Conservation (phyloP, 2,113 vertebrate genomes). For the Campylorhamphus procurvoides region DNA sequence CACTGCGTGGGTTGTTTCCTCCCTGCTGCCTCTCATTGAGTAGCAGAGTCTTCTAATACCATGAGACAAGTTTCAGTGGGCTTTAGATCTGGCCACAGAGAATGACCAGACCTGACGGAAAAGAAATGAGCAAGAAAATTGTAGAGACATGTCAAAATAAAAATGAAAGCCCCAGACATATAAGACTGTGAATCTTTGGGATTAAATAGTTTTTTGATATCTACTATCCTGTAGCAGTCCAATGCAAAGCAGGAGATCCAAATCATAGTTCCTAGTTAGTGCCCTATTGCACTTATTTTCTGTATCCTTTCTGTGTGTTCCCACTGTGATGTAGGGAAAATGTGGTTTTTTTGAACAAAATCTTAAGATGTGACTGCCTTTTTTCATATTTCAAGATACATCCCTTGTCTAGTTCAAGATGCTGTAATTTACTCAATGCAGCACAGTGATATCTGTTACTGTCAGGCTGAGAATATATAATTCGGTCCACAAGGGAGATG, state of each 20-base stretch:
- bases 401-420: not conserved
- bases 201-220: not conserved
- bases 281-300: not conserved
- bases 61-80: not conserved
- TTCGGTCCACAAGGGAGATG: not conserved
- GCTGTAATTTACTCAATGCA: not conserved
- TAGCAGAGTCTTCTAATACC: not conserved
- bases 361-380: not conserved
- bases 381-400: not conserved
- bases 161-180: not conserved
- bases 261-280: not conserved
- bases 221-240: not conserved
- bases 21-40: accelerated
- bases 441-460: not conserved
- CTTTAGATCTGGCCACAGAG: not conserved
- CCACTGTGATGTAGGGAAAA: not conserved
- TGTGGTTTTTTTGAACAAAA: not conserved
- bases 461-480: not conserved
- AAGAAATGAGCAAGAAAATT: not conserved
- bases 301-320: not conserved
- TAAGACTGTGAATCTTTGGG: not conserved
- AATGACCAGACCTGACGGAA: not conserved
- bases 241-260: not conserved
- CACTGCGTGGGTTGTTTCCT: not conserved
- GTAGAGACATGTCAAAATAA: not conserved